Evolutionary conservation across 1,140 invertebrate genomes (phyloP).

Genomic region (Heliconius himera): DNA sequence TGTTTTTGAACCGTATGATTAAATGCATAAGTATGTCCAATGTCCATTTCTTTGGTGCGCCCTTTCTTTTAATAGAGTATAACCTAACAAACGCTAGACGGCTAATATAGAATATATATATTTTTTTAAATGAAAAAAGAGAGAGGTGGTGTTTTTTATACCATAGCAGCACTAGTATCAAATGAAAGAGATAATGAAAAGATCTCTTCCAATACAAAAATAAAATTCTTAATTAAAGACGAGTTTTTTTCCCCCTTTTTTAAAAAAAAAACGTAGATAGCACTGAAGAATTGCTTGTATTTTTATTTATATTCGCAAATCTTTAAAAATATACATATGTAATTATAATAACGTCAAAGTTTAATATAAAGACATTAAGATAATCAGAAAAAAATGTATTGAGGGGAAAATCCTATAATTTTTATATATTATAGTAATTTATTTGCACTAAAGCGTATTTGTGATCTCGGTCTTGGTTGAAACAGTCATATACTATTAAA

Average conservation of each 20-base stretch:
- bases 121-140: too few relatives aligned
- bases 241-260: not conserved
- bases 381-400: not conserved
- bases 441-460: not conserved
- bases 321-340: not conserved
- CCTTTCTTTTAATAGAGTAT: too few relatives aligned
- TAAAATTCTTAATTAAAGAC: too few relatives aligned
- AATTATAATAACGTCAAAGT: not conserved
- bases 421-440: not conserved
- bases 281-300: not conserved
- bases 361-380: slow-evolving; percentile 1
- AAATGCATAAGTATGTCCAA: too few relatives aligned
- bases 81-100: too few relatives aligned
- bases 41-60: too few relatives aligned
- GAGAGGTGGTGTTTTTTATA: too few relatives aligned
- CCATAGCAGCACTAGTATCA: too few relatives aligned
- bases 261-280: not conserved
- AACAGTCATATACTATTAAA: not conserved
- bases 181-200: too few relatives aligned
- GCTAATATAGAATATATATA: too few relatives aligned
- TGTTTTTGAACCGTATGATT: too few relatives aligned
- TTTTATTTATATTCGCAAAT: not conserved
- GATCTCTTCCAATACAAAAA: too few relatives aligned
- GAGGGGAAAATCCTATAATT: slow-evolving; percentile 1
- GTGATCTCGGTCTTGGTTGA: not conserved